Evolutionary conservation across 2,888 invertebrate genomes (phyloP).

Genomic region (Oxytorus armatus): DNA sequence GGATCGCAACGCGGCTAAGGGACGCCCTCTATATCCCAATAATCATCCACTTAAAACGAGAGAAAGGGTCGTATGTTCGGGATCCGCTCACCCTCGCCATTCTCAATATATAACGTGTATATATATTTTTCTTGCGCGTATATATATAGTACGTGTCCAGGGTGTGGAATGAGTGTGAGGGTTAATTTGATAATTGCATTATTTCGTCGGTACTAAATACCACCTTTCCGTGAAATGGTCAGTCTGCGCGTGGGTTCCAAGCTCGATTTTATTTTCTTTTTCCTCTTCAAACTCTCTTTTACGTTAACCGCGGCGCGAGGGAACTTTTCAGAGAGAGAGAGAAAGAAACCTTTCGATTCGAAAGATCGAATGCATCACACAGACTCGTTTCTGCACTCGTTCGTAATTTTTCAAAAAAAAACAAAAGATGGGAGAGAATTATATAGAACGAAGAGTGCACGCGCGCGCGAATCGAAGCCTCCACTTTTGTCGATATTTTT

Average conservation of each 20-base stretch:
- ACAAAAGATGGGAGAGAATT: too few relatives aligned
- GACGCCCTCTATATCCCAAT: conserved; percentile 72
- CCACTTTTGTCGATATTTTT: conserved; percentile 32
- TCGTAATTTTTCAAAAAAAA: not conserved
- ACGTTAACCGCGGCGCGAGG: not conserved
- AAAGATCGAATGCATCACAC: conserved; percentile 17
- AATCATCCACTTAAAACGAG: conserved; percentile 81
- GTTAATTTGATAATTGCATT: conserved; percentile 83
- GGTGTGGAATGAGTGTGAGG: conserved; percentile 77
- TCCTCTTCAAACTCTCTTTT: conserved; percentile 35
- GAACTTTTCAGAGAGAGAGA: conserved; percentile 7
- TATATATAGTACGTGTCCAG: conserved; percentile 41
- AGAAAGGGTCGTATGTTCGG: conserved; percentile 67
- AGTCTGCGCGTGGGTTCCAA: conserved; percentile 69
- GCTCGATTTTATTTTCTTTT: too few relatives aligned
- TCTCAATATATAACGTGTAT: conserved; percentile 17
- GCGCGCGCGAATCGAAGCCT: conserved; percentile 23
- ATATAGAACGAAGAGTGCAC: not conserved
- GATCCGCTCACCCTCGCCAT: conserved; percentile 32
- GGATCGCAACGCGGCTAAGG: conserved; percentile 55
- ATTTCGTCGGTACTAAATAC: conserved; percentile 79
- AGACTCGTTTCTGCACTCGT: conserved; percentile 8
- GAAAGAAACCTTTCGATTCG: conserved; percentile 5
- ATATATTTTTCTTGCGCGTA: not conserved
- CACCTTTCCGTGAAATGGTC: conserved; percentile 78